phyloP scores from a whole-genome alignment of 2,113 vertebrate species.

The Elachura formosa region DNA sequence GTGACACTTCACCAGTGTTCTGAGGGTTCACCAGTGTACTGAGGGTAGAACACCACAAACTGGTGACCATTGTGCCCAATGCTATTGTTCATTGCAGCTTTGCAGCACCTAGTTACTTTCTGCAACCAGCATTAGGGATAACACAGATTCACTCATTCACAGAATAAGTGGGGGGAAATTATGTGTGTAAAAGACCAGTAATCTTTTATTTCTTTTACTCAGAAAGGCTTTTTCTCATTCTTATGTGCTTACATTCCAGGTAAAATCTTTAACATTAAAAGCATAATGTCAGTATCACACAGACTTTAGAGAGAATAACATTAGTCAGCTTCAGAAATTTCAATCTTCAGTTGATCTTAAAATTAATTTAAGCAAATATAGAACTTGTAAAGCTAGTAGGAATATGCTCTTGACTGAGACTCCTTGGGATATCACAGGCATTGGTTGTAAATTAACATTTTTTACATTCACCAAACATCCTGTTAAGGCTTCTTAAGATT shows the following conservation, averaged over 20 bases:
- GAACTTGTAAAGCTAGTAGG: background rate
- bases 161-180: background rate
- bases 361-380: background rate
- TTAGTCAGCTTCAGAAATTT: background rate
- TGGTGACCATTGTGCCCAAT: background rate
- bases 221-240: background rate
- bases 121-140: background rate
- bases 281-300: background rate
- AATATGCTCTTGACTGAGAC: background rate
- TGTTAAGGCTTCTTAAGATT: slow-evolving; percentile 32
- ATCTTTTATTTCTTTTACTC: background rate
- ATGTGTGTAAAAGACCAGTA: background rate
- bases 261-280: background rate
- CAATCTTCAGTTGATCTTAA: background rate
- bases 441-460: slow-evolving; percentile 1
- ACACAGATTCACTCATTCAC: background rate
- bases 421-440: background rate
- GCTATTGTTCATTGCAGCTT: background rate
- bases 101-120: background rate
- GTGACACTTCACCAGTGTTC: background rate
- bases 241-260: background rate
- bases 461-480: slow-evolving; percentile 24
- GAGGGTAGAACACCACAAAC: background rate
- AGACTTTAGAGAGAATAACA: background rate
- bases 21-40: no score